Evolutionary conservation across 2,113 vertebrate species (phyloP), one percentile per base, ranked within the genome.

Genomic region (Gorsachius goisagi): DNA sequence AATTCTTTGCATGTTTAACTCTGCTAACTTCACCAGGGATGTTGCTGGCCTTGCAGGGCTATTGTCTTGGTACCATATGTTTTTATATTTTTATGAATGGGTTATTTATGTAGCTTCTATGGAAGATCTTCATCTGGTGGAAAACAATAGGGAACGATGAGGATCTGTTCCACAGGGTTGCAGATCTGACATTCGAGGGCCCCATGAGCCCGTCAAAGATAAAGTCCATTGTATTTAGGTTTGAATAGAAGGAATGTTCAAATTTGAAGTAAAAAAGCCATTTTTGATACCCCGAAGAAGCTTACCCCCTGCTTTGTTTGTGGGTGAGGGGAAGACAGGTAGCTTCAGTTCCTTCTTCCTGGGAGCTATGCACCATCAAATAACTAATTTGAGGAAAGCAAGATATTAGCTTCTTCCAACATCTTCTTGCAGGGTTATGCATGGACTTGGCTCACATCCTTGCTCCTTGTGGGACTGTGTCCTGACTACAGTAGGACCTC

Each of bases 141-240:
- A 26, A 77, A 94, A 95, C 95, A 96, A 92, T 92, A 74, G 82
- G 37, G 26, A 60, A 49, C 5, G 74, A 39, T 59, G 86, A 88
- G 69, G 88, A 66, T 92, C 71, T 67, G 62, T 49, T 87, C 83
- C 6, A 17, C 49, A 32, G 77, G 63, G 74, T 85, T 96, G 56
- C 18, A 74, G 84, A 88, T 80, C 63, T 93, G 93, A 66, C 77
- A 85, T 47, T 56, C 0, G 0, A 89, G 64, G 83, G 77, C 62
- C 95, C 83, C 96, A 84, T 11, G 88, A 95, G 86, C 80, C 75
- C 68, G 55, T 50, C 2, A 0, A 50, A 95, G 95, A 95, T 95
- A 76, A 95, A 95, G 6, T 89, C 74, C 77, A 97, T 97, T 97
- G 91, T 97, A 10, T 55, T 91, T 69, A 59, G 50, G 58, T 94